These are phyloP conservation scores for Periphyllus acericola DNA, from an alignment of 2,888 invertebrate species.

Conservation along the genomic window DNA sequence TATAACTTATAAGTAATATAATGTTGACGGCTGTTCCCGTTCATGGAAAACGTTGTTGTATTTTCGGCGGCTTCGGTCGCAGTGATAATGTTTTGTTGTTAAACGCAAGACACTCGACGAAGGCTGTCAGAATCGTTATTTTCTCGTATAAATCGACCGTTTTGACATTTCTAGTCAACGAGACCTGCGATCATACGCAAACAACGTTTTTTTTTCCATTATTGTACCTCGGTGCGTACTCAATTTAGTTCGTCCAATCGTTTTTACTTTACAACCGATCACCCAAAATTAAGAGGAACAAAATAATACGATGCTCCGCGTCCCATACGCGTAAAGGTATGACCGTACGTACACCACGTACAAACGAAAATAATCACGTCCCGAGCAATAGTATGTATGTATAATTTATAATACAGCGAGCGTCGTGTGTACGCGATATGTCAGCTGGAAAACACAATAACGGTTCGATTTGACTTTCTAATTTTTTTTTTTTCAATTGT, in stretches of 20 bases:
- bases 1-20: no score
- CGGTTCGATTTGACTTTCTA: slow-evolving; percentile 6
- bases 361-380: background rate
- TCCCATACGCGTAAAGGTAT: no score
- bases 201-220: no score
- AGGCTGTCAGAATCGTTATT: no score
- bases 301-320: background rate
- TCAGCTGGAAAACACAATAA: background rate
- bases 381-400: background rate
- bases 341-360: no score
- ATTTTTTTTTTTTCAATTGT: background rate
- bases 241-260: background rate
- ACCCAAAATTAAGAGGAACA: background rate
- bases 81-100: background rate
- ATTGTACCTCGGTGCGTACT: no score
- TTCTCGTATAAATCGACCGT: background rate
- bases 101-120: background rate
- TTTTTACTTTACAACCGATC: background rate
- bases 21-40: background rate
- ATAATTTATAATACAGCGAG: no score
- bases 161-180: background rate
- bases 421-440: background rate
- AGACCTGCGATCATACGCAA: background rate
- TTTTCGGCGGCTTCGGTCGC: background rate
- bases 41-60: background rate